Evolutionary conservation across 1,140 invertebrate genomes (phyloP), one percentile per base, ranked within the genome.

Genomic region (Xylocopa sonorina): DNA sequence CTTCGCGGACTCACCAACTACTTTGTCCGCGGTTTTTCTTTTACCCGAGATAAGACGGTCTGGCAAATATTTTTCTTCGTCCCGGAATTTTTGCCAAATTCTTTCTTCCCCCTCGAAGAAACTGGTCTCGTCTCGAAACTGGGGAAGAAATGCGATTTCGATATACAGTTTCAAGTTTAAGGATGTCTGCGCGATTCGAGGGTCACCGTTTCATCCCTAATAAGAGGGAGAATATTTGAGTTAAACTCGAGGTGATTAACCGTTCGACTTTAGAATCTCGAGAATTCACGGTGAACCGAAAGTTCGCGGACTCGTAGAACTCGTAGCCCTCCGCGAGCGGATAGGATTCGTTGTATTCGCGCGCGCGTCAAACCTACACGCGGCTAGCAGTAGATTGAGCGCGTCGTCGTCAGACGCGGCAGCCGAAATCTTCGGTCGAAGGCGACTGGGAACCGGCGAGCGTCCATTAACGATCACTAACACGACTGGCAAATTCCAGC

Each of bases 291-390:
- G 12, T 18, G 27, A 27, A 24, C n/a, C 24, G 32, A 27, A 69
- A 69, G 67, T 69, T 69, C 50, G 67, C 46, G 46, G 43, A 46
- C 27, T 58, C 48, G 27, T 21, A 72, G 53, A 58, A 58, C 46
- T 43, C 16, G 21, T 3, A 55, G 24, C n/a, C n/a, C n/a, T 18
- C 5, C 14, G 4, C 0, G n/a, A 38, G 43, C 12, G n/a, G 29
- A 24, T 24, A 7, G 0, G 43, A 14, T 43, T 75, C 21, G 48
- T 38, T 24, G 34, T n/a, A 51, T 29, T 9, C 34, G 27, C 24
- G 27, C n/a, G 38, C 72, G 18, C 34, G 48, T 43, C 29, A 6
- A 21, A 53, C 12, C n/a, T 60, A 32, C n/a, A 3, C 55, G 38
- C 72, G 67, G 16, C 43, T 48, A 0, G 21, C 55, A 60, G 69